These are phyloP conservation scores for Nasonia giraulti DNA, from an alignment of 1,140 invertebrate genomes.

Conservation along the genomic window DNA sequence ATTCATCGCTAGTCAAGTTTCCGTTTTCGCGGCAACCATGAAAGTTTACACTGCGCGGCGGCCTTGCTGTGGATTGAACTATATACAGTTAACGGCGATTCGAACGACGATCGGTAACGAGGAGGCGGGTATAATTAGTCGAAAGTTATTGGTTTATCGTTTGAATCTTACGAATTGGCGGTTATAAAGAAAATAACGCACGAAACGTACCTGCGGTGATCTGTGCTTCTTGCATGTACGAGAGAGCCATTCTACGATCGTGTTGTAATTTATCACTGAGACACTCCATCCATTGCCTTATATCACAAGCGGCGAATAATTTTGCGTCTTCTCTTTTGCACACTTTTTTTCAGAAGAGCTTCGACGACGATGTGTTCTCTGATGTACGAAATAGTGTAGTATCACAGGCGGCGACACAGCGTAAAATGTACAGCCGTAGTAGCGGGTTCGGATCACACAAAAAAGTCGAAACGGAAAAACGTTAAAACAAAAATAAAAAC, in stretches of 20 bases:
- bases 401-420: neutral
- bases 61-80: too few species aligned
- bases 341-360: neutral
- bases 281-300: conserved; percentile 64
- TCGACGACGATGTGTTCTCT: neutral
- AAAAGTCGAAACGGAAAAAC: conserved; percentile 36
- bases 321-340: neutral
- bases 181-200: neutral
- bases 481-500: neutral
- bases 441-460: neutral
- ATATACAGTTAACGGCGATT: too few species aligned
- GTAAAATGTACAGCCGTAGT: too few species aligned
- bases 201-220: conserved; percentile 65
- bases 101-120: too few species aligned
- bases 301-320: conserved; percentile 17
- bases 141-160: neutral
- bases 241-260: conserved; percentile 69
- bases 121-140: too few species aligned
- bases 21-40: neutral
- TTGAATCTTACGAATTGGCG: neutral
- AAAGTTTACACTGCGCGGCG: neutral
- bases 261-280: conserved; percentile 59
- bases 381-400: neutral
- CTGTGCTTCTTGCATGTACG: conserved; percentile 67
- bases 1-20: neutral